Evolutionary conservation across 2,797 vertebrate genomes (phyloP).

Genomic region (Catharus ustulatus): DNA sequence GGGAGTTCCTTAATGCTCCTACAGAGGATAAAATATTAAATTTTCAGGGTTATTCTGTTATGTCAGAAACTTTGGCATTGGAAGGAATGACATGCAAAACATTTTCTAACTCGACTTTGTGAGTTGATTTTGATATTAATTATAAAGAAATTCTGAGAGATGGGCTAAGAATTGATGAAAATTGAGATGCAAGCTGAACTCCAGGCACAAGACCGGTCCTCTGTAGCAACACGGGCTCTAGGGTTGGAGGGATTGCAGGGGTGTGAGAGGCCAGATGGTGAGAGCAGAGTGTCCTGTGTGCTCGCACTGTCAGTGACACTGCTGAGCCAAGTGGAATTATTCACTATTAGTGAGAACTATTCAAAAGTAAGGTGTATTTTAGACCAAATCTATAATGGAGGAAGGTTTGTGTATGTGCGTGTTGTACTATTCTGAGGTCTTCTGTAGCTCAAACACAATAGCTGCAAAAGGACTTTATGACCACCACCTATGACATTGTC

Average conservation of each 20-base stretch:
- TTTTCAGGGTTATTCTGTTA: background rate
- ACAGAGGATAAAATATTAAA: background rate
- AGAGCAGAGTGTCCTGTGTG: background rate
- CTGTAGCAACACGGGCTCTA: rapidly evolving
- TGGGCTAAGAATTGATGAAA: background rate
- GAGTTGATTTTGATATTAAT: background rate
- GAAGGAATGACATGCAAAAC: background rate
- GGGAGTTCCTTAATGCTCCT: background rate
- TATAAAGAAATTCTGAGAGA: background rate
- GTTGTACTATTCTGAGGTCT: background rate
- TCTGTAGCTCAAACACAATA: background rate
- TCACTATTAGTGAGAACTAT: background rate
- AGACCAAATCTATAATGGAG: background rate
- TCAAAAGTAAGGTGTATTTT: background rate
- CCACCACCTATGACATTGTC: background rate
- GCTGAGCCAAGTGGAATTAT: background rate
- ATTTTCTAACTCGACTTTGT: background rate
- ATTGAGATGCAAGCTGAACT: background rate
- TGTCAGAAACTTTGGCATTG: background rate
- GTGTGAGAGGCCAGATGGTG: background rate
- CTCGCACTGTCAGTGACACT: background rate
- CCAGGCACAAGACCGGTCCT: rapidly evolving
- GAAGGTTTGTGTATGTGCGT: background rate
- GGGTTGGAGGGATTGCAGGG: background rate
- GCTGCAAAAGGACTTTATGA: rapidly evolving